Conservation (phyloP, 1,140 invertebrate species). For the Sycophila sp. region DNA sequence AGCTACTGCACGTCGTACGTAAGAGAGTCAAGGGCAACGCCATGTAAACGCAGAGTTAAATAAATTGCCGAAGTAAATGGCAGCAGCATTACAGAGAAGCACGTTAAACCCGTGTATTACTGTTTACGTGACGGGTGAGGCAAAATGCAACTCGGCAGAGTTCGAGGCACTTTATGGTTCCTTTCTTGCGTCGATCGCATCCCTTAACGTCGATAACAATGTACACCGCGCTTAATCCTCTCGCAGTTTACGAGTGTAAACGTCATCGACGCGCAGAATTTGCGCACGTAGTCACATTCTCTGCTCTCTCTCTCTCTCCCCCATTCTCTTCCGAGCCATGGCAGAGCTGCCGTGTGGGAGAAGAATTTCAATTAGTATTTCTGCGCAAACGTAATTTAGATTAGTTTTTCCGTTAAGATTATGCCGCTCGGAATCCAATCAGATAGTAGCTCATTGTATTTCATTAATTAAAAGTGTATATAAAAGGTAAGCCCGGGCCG, state of each 20-base stretch:
- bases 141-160: too few relatives aligned
- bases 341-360: not conserved
- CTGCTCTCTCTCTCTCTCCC: not conserved
- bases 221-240: not conserved
- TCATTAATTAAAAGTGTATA: conserved; percentile 14
- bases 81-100: too few relatives aligned
- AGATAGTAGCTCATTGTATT: conserved; percentile 16
- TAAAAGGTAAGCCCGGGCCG: not conserved
- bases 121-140: too few relatives aligned
- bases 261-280: not conserved
- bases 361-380: conserved; percentile 28
- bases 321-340: not conserved
- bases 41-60: too few relatives aligned
- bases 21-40: too few relatives aligned
- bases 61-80: too few relatives aligned
- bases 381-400: conserved; percentile 21
- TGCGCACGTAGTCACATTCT: not conserved
- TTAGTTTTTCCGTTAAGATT: conserved; percentile 20
- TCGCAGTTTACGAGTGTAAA: not conserved
- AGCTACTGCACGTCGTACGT: too few relatives aligned
- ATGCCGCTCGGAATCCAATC: not conserved
- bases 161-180: not conserved
- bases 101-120: too few relatives aligned
- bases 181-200: not conserved
- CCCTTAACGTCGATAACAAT: not conserved